These are phyloP conservation scores for Pterostichus madidus DNA, from an alignment of 2,888 invertebrate genomes.

Conservation along the genomic window DNA sequence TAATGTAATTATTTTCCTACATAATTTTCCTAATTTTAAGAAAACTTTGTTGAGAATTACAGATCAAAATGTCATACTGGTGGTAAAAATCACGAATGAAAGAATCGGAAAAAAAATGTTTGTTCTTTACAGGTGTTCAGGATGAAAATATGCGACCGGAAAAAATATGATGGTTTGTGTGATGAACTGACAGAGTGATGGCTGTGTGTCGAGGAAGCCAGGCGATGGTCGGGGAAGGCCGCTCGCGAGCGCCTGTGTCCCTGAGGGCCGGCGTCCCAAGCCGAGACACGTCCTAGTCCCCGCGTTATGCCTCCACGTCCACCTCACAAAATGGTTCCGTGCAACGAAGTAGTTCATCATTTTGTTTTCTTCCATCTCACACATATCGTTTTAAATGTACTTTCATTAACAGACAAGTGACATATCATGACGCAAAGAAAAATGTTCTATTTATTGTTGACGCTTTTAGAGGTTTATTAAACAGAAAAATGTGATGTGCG, in stretches of 20 bases:
- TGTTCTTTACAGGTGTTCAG: slow-evolving; percentile 41
- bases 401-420: slow-evolving; percentile 43
- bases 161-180: slow-evolving; percentile 26
- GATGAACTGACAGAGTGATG: slow-evolving; percentile 48
- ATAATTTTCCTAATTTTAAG: too few relatives aligned
- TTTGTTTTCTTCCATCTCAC: slow-evolving; percentile 31
- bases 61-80: slow-evolving; percentile 38
- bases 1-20: too few relatives aligned
- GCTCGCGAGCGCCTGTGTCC: slow-evolving; percentile 8
- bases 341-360: slow-evolving; percentile 34
- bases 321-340: slow-evolving; percentile 28
- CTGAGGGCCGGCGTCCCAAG: not conserved
- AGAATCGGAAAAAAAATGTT: slow-evolving; percentile 22
- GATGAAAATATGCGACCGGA: slow-evolving; percentile 8
- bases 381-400: slow-evolving; percentile 50
- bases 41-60: slow-evolving; percentile 11
- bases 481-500: slow-evolving; percentile 65
- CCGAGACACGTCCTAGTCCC: not conserved
- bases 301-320: not conserved
- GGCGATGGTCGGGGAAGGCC: slow-evolving; percentile 53
- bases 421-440: slow-evolving; percentile 42
- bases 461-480: slow-evolving; percentile 57
- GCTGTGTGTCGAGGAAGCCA: not conserved
- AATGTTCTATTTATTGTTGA: slow-evolving; percentile 51
- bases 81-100: not conserved